Percentiles rank a stretch among this genome's conserved stretches.
Evolutionary conservation across 2,888 invertebrate species (phyloP).

Genomic region (Mylabris sibirica): DNA sequence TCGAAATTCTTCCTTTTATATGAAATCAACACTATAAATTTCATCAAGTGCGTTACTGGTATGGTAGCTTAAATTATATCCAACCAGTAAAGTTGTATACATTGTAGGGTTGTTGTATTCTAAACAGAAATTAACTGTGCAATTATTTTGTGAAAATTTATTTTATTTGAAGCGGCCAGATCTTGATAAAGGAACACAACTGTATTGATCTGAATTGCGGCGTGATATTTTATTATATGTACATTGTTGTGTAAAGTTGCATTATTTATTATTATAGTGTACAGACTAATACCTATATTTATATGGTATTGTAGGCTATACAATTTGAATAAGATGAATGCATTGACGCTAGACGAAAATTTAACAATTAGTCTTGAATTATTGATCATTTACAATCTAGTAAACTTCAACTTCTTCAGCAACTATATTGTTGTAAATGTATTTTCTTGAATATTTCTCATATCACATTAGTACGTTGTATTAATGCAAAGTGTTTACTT

Average conservation of each 20-base stretch:
- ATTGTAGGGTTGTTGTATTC: conserved; percentile 14
- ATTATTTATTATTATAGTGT: conserved; percentile 3
- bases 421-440: conserved; percentile 19
- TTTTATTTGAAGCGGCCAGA: conserved; percentile 57
- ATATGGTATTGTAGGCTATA: not conserved
- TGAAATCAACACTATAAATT: conserved; percentile 59
- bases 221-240: conserved; percentile 58
- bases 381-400: too few species aligned
- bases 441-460: conserved; percentile 26
- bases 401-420: not conserved
- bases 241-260: conserved; percentile 49
- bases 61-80: conserved; percentile 55
- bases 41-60: conserved; percentile 60
- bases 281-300: conserved; percentile 6
- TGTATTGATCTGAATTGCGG: conserved; percentile 60
- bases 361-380: not conserved
- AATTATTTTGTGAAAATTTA: conserved; percentile 52
- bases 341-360: not conserved
- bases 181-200: conserved; percentile 58
- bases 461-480: conserved; percentile 25
- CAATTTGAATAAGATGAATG: not conserved
- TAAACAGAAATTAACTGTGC: conserved; percentile 37
- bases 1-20: conserved; percentile 54
- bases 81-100: conserved; percentile 44
- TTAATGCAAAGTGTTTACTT: conserved; percentile 57